Evolutionary conservation across 2,797 vertebrate genomes (phyloP).

Genomic region (Ataeniobius toweri): DNA sequence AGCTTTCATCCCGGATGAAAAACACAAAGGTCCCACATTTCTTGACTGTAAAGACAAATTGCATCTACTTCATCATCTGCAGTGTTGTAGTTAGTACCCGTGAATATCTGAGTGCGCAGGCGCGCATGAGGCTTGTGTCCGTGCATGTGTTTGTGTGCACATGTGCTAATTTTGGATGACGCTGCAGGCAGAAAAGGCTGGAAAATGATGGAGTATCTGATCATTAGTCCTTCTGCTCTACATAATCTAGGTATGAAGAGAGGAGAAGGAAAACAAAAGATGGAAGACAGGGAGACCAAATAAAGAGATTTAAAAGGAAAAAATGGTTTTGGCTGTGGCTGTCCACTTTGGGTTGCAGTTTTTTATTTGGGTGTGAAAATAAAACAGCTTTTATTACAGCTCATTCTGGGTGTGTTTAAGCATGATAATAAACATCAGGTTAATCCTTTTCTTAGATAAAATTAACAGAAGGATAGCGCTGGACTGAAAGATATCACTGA

Average conservation of each 20-base stretch:
- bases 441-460: not conserved
- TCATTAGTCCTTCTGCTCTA: slow-evolving; percentile 82
- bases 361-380: not conserved
- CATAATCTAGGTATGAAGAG: slow-evolving; percentile 43
- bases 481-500: not conserved
- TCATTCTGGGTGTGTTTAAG: not conserved
- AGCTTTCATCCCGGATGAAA: not conserved
- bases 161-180: slow-evolving; percentile 75
- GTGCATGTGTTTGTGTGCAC: slow-evolving; percentile 14
- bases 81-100: not conserved
- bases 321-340: not conserved
- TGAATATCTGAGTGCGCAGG: not conserved
- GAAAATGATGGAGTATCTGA: slow-evolving; percentile 70
- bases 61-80: not conserved
- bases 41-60: not conserved
- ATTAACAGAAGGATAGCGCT: not conserved
- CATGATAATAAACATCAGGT: not conserved
- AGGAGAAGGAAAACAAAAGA: slow-evolving; percentile 27
- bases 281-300: slow-evolving; percentile 6
- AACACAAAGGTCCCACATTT: not conserved
- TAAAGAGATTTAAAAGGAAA: not conserved
- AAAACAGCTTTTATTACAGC: not conserved
- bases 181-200: slow-evolving; percentile 71
- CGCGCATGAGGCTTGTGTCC: not conserved
- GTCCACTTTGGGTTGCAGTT: slow-evolving; percentile 8